Conservation (phyloP, 2,113 vertebrate genomes). For the Bostrychus sinensis region DNA sequence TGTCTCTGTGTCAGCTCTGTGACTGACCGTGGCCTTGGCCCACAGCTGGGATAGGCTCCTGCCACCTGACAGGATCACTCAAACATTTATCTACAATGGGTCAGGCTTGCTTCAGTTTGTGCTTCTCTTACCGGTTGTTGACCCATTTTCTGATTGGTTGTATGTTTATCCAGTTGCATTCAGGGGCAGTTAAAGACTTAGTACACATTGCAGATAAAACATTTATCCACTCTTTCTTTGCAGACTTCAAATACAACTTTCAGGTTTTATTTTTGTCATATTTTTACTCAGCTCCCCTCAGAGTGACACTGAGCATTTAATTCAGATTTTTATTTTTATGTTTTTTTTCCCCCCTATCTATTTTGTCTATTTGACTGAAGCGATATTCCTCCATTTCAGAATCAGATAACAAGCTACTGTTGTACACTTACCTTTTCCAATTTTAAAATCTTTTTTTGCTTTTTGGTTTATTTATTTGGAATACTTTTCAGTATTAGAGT, state of each 20-base stretch:
- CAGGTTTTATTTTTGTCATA: not conserved
- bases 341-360: too few species aligned
- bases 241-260: too few species aligned
- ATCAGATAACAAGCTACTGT: not conserved
- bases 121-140: too few species aligned
- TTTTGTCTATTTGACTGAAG: slow-evolving; percentile 9
- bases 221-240: too few species aligned
- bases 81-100: too few species aligned
- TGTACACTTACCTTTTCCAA: not conserved
- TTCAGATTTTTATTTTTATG: not conserved
- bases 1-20: too few species aligned
- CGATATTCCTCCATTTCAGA: not conserved
- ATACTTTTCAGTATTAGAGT: not conserved
- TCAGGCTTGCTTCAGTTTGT: too few species aligned
- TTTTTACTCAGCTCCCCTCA: not conserved
- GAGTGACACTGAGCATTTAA: slow-evolving; percentile 4
- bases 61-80: too few species aligned
- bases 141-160: not conserved
- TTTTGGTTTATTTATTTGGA: not conserved
- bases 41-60: too few species aligned
- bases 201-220: too few species aligned
- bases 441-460: not conserved
- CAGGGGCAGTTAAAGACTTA: too few species aligned
- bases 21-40: too few species aligned
- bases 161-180: not conserved